Percentiles rank a stretch among this genome's conserved stretches.
These are phyloP conservation scores for Myotis planiceps DNA, from an alignment of 2,797 vertebrate species.

Conservation along the genomic window DNA sequence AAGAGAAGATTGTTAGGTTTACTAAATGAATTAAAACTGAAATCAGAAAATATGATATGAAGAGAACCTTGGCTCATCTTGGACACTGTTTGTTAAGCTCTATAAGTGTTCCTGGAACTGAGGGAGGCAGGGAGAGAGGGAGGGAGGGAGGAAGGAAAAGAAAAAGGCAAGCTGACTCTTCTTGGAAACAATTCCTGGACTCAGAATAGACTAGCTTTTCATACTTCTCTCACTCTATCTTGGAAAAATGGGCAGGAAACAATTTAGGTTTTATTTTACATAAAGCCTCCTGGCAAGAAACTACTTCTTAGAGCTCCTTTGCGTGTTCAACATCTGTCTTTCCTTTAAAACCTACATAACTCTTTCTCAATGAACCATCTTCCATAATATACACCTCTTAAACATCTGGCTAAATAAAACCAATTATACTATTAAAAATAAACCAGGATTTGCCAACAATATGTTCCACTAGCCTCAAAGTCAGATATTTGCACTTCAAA, in stretches of 20 bases:
- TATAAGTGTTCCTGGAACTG: neutral
- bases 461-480: neutral
- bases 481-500: neutral
- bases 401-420: slow-evolving; percentile 70
- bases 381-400: slow-evolving; percentile 21
- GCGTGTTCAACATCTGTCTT: slow-evolving; percentile 66
- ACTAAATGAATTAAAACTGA: neutral
- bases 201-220: neutral
- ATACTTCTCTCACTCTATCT: neutral
- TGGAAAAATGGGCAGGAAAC: neutral
- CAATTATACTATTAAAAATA: slow-evolving; percentile 58
- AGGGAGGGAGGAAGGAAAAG: neutral
- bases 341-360: slow-evolving; percentile 57
- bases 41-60: neutral
- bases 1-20: neutral
- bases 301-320: neutral
- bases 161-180: neutral
- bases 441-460: neutral
- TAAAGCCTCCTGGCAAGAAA: slow-evolving; percentile 51
- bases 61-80: neutral
- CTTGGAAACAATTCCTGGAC: neutral
- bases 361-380: slow-evolving; percentile 66
- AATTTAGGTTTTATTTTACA: slow-evolving; percentile 21
- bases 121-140: neutral
- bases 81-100: neutral